Base-by-base conservation (phyloP, 2,888 invertebrate species). In the Pemphredon lugubris region DNA sequence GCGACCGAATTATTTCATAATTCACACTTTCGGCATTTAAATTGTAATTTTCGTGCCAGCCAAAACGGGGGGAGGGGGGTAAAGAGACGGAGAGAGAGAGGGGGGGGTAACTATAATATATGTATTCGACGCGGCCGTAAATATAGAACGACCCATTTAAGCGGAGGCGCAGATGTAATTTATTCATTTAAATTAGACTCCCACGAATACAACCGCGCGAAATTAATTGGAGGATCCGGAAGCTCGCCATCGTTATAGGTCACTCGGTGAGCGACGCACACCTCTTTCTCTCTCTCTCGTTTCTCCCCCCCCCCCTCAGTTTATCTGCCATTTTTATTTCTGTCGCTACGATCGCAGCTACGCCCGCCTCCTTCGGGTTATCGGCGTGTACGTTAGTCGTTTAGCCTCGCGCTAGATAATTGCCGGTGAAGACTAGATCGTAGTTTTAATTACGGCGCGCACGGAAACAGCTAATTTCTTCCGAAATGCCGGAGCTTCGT, bases 111-210 rank as follows among this genome's bases (percentile, higher is more conserved):
- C 66, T 68, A 72, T 79, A 72, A 79, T 79, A 54, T 64, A 78
- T 73, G 76, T 76, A 67, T 76, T 65, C 50, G 69, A 64, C 60
- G 61, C 37, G 58, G 44, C 53, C 54, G 68, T 75, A 81, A 79
- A 79, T 79, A 77, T 69, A 75, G 78, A 72, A 69, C 72, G 75
- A 66, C 44, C 74, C 65, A 70, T 75, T 79, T 77, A 60, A 63
- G 58, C 71, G 68, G 58, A 65, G 54, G 69, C 71, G 77, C 60
- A 58, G 71, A 69, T 72, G 75, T 78, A 80, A 80, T 80, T 81
- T 81, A 80, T 80, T 80, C 75, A 77, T 78, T 81, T 78, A 81
- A 80, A 81, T 80, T 81, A 77, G 69, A 64, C 66, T 58, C 48
- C 58, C 57, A 51, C 63, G 60, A 51, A 75, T 57, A 60, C 60